Evolutionary conservation across 2,797 vertebrate species (phyloP).

Genomic region (Decapterus maruadsi): DNA sequence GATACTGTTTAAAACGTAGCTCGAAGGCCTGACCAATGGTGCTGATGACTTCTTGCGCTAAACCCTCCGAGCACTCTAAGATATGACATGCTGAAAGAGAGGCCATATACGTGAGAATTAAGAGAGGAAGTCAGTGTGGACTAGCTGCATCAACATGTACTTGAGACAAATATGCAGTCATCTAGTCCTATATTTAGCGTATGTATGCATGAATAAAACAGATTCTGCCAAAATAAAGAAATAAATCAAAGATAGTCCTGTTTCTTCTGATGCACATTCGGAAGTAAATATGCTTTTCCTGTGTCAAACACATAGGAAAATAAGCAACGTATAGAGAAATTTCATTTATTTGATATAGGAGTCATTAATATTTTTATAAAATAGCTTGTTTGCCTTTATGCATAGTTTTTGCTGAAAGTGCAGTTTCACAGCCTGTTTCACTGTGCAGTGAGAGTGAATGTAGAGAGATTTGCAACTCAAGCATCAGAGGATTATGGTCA

Average conservation of each 20-base stretch:
- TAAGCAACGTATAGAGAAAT: slow-evolving; percentile 24
- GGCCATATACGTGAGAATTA: slow-evolving; percentile 19
- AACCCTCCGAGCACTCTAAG: slow-evolving; percentile 95
- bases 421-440: slow-evolving; percentile 15
- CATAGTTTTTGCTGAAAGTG: slow-evolving; percentile 7
- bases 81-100: slow-evolving; percentile 92
- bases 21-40: slow-evolving; percentile 98
- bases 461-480: slow-evolving; percentile 2
- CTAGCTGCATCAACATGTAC: slow-evolving; percentile 17
- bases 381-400: slow-evolving; percentile 5
- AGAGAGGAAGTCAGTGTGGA: not conserved
- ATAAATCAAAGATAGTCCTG: slow-evolving; percentile 7
- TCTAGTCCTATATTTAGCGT: slow-evolving; percentile 1
- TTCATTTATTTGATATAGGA: slow-evolving; percentile 30
- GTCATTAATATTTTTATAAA: slow-evolving; percentile 39
- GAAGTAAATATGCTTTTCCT: slow-evolving; percentile 4
- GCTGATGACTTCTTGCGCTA: slow-evolving; percentile 99
- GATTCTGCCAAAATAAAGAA: not conserved
- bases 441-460: not conserved
- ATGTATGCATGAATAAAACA: slow-evolving; percentile 3
- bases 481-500: slow-evolving; percentile 1
- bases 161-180: slow-evolving; percentile 15
- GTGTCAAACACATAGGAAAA: slow-evolving; percentile 37
- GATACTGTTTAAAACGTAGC: slow-evolving; percentile 98
- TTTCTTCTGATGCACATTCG: slow-evolving; percentile 15